A percentile compares a stretch with the other conserved stretches of the same genome.
Conservation (phyloP, 2,113 vertebrate genomes). For the Anseranas semipalmata region DNA sequence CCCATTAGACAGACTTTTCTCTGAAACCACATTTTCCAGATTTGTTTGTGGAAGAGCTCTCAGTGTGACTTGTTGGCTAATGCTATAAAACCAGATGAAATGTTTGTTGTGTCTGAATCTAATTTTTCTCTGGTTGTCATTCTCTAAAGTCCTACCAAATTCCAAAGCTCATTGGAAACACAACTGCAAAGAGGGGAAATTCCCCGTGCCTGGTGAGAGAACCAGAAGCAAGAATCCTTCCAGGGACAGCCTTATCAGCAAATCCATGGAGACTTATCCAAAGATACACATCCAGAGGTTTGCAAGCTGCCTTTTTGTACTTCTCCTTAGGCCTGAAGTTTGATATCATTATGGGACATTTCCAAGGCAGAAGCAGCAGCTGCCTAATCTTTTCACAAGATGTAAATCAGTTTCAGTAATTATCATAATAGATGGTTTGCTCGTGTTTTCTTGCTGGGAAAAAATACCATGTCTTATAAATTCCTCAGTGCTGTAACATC, state of each 20-base stretch:
- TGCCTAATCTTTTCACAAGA: slow-evolving; percentile 61
- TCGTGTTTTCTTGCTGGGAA: slow-evolving; percentile 64
- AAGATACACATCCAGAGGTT: slow-evolving; percentile 52
- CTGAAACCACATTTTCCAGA: neutral
- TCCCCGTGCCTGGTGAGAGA: neutral
- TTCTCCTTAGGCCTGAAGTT: slow-evolving; percentile 61
- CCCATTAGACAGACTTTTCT: neutral
- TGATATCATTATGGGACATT: slow-evolving; percentile 51
- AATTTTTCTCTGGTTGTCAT: neutral
- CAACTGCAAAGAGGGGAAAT: neutral
- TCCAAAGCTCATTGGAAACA: neutral
- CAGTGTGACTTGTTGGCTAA: neutral
- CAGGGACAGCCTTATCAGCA: slow-evolving; percentile 42
- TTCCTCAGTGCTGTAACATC: slow-evolving; percentile 63
- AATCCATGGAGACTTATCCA: slow-evolving; percentile 44
- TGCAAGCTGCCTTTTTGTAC: slow-evolving; percentile 47
- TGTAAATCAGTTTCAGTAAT: slow-evolving; percentile 73
- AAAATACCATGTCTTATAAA: slow-evolving; percentile 67
- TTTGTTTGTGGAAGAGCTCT: neutral
- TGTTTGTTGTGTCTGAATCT: neutral
- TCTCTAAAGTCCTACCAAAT: slow-evolving; percentile 4
- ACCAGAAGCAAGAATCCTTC: slow-evolving; percentile 39
- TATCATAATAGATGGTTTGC: slow-evolving; percentile 68
- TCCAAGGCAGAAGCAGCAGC: slow-evolving; percentile 4
- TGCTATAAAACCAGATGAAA: neutral